A percentile compares a stretch with the other conserved stretches of the same genome.
Conservation (phyloP, 2,797 vertebrate species). For the Chelonia mydas region DNA sequence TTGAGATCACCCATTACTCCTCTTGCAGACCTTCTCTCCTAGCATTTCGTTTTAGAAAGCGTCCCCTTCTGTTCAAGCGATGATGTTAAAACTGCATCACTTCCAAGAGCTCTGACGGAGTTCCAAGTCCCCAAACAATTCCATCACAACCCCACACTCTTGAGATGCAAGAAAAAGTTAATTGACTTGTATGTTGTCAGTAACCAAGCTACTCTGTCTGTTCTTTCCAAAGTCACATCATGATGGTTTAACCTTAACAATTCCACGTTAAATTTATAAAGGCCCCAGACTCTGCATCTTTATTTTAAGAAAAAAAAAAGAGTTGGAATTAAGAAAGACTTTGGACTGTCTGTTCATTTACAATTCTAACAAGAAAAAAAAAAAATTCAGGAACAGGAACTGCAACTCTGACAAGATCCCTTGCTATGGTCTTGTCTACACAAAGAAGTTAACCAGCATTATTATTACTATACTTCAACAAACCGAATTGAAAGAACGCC, state of each 20-base stretch:
- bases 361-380: neutral
- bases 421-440: rapidly evolving
- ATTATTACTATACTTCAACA: neutral
- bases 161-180: neutral
- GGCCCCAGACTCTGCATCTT: neutral
- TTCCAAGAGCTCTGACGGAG: neutral
- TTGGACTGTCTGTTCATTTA: rapidly evolving
- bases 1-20: neutral
- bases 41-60: neutral
- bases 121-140: neutral
- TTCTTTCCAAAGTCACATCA: neutral
- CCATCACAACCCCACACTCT: neutral
- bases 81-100: neutral
- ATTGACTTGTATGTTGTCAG: neutral
- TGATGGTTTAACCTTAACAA: neutral
- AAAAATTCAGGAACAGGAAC: neutral
- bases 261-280: neutral
- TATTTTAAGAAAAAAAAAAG: no score
- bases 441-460: neutral
- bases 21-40: neutral
- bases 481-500: neutral
- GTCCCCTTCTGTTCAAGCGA: no score
- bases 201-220: neutral
- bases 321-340: neutral
- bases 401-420: neutral